These are phyloP conservation scores for Drosophila tropicalis DNA, from an alignment of 1,140 invertebrate genomes.

Conservation along the genomic window DNA sequence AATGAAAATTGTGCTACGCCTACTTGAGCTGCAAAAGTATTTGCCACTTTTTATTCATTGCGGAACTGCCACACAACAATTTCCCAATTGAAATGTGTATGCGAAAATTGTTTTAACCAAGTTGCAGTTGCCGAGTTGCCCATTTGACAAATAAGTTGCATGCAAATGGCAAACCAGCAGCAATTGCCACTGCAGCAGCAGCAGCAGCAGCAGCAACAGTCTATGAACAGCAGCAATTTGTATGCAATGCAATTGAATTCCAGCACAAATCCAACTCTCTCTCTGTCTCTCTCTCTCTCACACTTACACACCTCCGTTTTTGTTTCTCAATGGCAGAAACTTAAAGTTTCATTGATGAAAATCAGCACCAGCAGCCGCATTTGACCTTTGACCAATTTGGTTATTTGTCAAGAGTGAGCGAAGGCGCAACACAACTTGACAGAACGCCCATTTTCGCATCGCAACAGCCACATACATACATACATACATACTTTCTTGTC, in stretches of 20 bases:
- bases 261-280: slow-evolving; percentile 6
- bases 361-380: slow-evolving; percentile 36
- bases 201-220: slow-evolving; percentile 35
- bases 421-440: not conserved
- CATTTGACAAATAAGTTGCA: slow-evolving; percentile 77
- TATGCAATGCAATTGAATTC: slow-evolving; percentile 76
- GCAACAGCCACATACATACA: too few relatives aligned
- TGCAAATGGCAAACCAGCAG: slow-evolving; percentile 60
- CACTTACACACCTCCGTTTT: not conserved
- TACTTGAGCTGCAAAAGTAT: slow-evolving; percentile 55
- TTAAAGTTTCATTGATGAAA: slow-evolving; percentile 65
- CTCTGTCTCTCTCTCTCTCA: not conserved
- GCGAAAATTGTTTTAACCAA: slow-evolving; percentile 63
- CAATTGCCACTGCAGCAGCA: slow-evolving; percentile 46
- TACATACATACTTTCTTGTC: not conserved
- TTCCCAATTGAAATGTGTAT: slow-evolving; percentile 79
- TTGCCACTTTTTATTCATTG: slow-evolving; percentile 40
- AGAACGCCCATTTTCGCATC: not conserved
- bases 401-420: slow-evolving; percentile 67
- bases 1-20: slow-evolving; percentile 74
- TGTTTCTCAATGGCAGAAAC: slow-evolving; percentile 57
- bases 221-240: slow-evolving; percentile 56
- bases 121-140: slow-evolving; percentile 37
- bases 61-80: slow-evolving; percentile 68
- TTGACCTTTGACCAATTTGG: slow-evolving; percentile 64